Percentiles rank a stretch among this genome's conserved stretches.
Evolutionary conservation across 2,113 vertebrate species (phyloP).

Genomic region (Pampusana beccarii): DNA sequence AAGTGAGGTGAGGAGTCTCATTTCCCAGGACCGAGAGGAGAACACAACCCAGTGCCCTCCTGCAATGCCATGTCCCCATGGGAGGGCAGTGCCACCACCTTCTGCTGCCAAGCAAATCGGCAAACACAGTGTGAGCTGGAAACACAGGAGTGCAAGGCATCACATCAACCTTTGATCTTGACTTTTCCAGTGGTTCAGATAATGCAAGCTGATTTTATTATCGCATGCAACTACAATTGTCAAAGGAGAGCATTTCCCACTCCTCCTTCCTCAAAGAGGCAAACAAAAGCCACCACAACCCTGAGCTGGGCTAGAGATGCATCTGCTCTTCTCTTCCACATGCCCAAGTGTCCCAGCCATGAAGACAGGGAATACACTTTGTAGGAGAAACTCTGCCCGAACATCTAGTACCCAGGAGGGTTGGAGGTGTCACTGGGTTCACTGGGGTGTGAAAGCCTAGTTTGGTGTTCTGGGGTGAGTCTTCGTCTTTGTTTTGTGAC

Average conservation of each 20-base stretch:
- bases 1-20: neutral
- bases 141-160: neutral
- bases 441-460: neutral
- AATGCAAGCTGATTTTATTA: neutral
- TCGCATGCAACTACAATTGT: neutral
- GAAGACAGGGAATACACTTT: accelerated
- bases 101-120: neutral
- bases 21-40: neutral
- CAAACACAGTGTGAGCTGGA: accelerated
- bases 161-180: neutral
- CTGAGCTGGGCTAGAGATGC: neutral
- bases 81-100: neutral
- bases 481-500: neutral
- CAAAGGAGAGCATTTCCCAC: neutral
- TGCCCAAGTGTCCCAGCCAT: neutral
- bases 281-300: neutral
- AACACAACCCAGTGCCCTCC: neutral
- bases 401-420: neutral
- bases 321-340: neutral
- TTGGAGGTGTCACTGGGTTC: too few relatives aligned
- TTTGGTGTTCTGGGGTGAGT: neutral
- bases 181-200: neutral
- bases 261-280: neutral
- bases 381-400: neutral
- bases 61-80: accelerated